phyloP scores from a whole-genome alignment of 2,113 vertebrate species.

The Pyrgilauda ruficollis region DNA sequence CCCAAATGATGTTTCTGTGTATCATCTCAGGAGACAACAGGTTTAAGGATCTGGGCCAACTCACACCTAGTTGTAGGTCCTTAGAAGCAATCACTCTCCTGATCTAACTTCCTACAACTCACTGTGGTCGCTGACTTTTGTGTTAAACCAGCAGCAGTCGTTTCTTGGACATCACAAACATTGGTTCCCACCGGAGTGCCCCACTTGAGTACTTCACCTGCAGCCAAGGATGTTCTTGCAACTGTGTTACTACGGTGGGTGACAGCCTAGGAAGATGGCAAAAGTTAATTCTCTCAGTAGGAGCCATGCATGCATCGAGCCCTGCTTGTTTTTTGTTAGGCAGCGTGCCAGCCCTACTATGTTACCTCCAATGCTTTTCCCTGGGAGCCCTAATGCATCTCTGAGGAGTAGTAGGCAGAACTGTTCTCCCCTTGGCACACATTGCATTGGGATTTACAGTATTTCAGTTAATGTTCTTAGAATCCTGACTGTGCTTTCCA shows the following conservation, averaged over 20 bases:
- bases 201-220: background rate
- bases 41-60: background rate
- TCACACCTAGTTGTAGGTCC: background rate
- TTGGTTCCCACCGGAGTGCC: background rate
- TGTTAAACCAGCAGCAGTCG: background rate
- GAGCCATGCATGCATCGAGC: background rate
- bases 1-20: background rate
- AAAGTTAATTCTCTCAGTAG: background rate
- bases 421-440: background rate
- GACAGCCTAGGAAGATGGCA: background rate
- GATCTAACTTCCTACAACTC: background rate
- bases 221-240: background rate
- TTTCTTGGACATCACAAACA: background rate
- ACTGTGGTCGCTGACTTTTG: background rate
- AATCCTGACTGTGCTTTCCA: background rate
- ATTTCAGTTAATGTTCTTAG: background rate
- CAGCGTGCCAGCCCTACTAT: background rate
- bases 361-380: background rate
- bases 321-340: background rate
- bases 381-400: background rate
- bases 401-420: background rate
- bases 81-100: background rate
- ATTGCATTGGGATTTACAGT: background rate
- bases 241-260: rapidly evolving
- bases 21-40: background rate